Percentiles rank a stretch among this genome's conserved stretches.
phyloP scores from a whole-genome alignment of 1,140 invertebrate genomes.

The Centruroides vittatus region DNA sequence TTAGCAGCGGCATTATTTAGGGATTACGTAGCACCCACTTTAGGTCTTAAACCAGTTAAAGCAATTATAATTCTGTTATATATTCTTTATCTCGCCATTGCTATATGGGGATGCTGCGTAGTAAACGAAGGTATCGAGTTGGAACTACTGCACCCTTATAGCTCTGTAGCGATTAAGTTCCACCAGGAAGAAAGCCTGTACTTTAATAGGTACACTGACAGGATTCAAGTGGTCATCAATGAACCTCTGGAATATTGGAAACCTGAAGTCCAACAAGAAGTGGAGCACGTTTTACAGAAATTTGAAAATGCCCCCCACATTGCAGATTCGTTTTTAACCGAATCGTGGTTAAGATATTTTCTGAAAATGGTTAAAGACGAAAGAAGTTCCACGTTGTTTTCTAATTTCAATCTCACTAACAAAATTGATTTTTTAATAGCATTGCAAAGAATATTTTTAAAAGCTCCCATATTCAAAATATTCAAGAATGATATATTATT shows the following conservation, averaged over 20 bases:
- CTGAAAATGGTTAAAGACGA: conserved; percentile 57
- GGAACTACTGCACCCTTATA: conserved; percentile 63
- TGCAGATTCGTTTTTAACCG: conserved; percentile 49
- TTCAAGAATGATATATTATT: conserved; percentile 73
- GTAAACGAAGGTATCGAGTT: conserved; percentile 78
- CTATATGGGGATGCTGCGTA: conserved; percentile 70
- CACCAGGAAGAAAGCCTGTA: conserved; percentile 76
- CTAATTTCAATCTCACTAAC: conserved; percentile 53
- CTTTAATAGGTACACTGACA: conserved; percentile 77
- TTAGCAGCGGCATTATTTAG: conserved; percentile 73
- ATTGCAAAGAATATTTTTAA: conserved; percentile 44
- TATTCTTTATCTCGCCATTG: conserved; percentile 59
- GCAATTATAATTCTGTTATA: conserved; percentile 60
- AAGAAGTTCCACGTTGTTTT: conserved; percentile 40
- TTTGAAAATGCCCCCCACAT: conserved; percentile 71
- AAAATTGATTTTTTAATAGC: conserved; percentile 57
- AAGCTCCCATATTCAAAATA: conserved; percentile 32
- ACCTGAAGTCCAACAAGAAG: conserved; percentile 51
- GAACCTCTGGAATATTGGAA: conserved; percentile 74
- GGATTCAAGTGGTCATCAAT: conserved; percentile 68
- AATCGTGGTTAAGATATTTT: conserved; percentile 79
- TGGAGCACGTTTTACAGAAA: conserved; percentile 61
- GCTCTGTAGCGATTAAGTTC: conserved; percentile 77
- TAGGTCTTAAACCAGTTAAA: conserved; percentile 63
- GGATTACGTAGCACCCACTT: conserved; percentile 54